A percentile compares a stretch with the other conserved stretches of the same genome.
Conservation (phyloP, 2,797 vertebrate genomes). For the Bradypodion pumilum region DNA sequence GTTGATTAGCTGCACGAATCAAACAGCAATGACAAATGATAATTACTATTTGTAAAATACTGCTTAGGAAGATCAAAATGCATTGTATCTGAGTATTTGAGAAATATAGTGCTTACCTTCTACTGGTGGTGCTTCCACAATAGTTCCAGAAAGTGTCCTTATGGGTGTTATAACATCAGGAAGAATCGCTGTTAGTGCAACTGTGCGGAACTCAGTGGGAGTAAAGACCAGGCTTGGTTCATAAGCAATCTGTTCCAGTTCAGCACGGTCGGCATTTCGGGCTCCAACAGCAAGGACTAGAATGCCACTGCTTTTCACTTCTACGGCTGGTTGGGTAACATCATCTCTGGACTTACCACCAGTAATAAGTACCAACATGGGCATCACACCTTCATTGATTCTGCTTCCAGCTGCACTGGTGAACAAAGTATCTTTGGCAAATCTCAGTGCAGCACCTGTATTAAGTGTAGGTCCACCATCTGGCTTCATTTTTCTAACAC, state of each 20-base stretch:
- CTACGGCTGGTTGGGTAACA: constrained; percentile 74
- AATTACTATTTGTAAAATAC: background rate
- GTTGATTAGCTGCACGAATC: background rate
- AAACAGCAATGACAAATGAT: background rate
- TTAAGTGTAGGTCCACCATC: constrained; percentile 77
- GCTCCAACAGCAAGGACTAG: constrained; percentile 83
- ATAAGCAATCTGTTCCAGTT: constrained; percentile 86
- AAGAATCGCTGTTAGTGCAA: constrained; percentile 68
- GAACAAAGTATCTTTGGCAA: constrained; percentile 84
- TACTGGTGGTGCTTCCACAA: constrained; percentile 73
- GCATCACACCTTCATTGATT: constrained; percentile 79
- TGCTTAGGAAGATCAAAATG: background rate
- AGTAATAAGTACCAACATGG: constrained; percentile 87
- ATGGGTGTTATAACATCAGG: constrained; percentile 77
- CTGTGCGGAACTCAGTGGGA: constrained; percentile 65
- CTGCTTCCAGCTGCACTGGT: constrained; percentile 82
- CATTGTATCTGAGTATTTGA: background rate
- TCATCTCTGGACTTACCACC: constrained; percentile 87
- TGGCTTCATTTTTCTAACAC: constrained; percentile 78
- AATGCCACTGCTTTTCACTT: constrained; percentile 80
- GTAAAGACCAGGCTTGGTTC: constrained; percentile 75
- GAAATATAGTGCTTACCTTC: constrained; percentile 73
- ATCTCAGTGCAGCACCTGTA: constrained; percentile 87
- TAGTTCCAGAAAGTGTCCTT: constrained; percentile 82
- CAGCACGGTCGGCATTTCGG: constrained; percentile 72